A percentile compares a stretch with the other conserved stretches of the same genome.
Evolutionary conservation across 2,797 vertebrate genomes (phyloP).

Genomic region (Sebastiscus albofasciatus): DNA sequence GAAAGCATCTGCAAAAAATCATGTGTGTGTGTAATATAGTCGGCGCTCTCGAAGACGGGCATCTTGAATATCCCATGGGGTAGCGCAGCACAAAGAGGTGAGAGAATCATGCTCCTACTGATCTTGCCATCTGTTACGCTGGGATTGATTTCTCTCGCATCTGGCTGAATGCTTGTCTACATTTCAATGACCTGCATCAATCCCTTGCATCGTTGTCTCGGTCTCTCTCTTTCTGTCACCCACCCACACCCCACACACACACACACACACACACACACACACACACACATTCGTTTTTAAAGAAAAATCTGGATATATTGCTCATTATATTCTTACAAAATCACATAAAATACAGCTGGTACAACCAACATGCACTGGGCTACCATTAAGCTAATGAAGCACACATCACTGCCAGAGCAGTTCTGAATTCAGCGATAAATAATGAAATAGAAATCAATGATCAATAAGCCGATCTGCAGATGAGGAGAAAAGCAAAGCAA

Average conservation of each 20-base stretch:
- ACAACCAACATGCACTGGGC: background rate
- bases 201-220: slow-evolving; percentile 14
- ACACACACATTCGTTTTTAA: background rate
- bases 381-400: background rate
- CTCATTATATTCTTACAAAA: background rate
- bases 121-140: slow-evolving; percentile 64
- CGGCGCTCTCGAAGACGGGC: slow-evolving; percentile 33
- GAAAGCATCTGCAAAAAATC: slow-evolving; percentile 32
- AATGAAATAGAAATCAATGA: slow-evolving; percentile 7
- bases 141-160: slow-evolving; percentile 67
- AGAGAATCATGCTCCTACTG: slow-evolving; percentile 47
- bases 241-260: background rate
- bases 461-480: background rate
- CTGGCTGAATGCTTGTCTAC: slow-evolving; percentile 60
- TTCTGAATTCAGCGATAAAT: background rate
- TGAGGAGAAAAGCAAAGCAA: background rate
- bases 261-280: background rate
- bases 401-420: background rate
- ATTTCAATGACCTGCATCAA: slow-evolving; percentile 65
- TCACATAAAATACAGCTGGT: background rate
- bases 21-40: slow-evolving; percentile 10
- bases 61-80: slow-evolving; percentile 43
- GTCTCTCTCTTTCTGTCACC: background rate
- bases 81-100: slow-evolving; percentile 48
- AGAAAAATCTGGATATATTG: no score